These are phyloP conservation scores for Neodiprion pinetum DNA, from an alignment of 1,140 invertebrate genomes.

Conservation along the genomic window DNA sequence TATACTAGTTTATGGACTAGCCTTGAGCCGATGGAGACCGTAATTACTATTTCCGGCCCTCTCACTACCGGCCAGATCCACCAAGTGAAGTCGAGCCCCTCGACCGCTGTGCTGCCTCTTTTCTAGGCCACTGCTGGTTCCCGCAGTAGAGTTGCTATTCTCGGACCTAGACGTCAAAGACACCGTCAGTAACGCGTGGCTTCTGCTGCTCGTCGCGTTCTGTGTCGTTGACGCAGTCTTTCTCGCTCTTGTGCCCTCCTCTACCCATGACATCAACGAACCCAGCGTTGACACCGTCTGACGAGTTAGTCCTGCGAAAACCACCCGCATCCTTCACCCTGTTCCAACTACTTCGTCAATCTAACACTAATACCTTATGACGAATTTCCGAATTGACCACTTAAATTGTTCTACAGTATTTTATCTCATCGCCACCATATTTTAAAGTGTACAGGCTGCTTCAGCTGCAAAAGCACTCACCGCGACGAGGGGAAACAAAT, in stretches of 20 bases:
- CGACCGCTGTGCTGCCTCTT: conserved; percentile 20
- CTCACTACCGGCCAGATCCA: conserved; percentile 53
- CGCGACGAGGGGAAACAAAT: no score
- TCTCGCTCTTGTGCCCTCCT: conserved; percentile 47
- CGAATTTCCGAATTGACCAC: no score
- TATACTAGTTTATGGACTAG: conserved; percentile 33
- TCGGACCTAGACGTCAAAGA: conserved; percentile 34
- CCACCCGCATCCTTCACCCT: no score
- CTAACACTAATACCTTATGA: no score
- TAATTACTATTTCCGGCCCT: conserved; percentile 46
- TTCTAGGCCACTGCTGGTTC: conserved; percentile 11
- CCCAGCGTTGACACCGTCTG: conserved; percentile 42
- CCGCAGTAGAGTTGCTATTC: conserved; percentile 18
- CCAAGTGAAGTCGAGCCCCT: conserved; percentile 45
- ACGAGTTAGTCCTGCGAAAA: conserved; percentile 41
- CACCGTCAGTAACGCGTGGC: conserved; percentile 50
- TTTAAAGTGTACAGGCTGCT: no score
- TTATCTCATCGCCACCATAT: no score
- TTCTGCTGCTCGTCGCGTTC: conserved; percentile 48
- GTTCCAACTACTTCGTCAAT: no score
- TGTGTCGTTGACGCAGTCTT: conserved; percentile 52
- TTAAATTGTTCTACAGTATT: no score
- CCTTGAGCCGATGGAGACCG: conserved; percentile 52
- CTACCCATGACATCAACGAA: conserved; percentile 51
- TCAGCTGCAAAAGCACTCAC: no score